Percentiles rank a stretch among this genome's conserved stretches.
phyloP scores from a whole-genome alignment of 2,888 invertebrate genomes.

The Marronus borbonicus region DNA sequence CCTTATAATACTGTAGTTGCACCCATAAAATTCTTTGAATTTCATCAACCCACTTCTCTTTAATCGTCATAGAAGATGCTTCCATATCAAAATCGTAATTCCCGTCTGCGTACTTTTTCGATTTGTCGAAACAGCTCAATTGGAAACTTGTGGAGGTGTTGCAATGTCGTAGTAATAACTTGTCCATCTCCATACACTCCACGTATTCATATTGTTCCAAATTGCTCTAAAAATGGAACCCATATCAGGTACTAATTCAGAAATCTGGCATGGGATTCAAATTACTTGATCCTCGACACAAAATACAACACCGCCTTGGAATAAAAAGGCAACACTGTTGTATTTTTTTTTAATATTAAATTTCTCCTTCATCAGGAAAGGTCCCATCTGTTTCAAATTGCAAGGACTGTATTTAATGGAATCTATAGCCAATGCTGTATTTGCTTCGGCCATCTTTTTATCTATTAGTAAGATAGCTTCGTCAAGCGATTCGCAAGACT shows the following conservation, averaged over 20 bases:
- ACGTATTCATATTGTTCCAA: conserved; percentile 19
- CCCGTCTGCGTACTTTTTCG: conserved; percentile 22
- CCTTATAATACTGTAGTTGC: conserved; percentile 63
- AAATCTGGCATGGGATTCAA: background rate
- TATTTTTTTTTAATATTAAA: conserved; percentile 63
- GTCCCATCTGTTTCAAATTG: conserved; percentile 60
- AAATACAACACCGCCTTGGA: conserved; percentile 64
- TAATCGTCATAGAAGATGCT: conserved; percentile 61
- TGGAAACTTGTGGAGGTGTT: conserved; percentile 24
- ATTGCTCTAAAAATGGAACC: background rate
- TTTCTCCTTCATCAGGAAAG: conserved; percentile 63
- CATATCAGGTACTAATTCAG: background rate
- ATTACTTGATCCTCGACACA: conserved; percentile 55
- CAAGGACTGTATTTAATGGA: conserved; percentile 66
- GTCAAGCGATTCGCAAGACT: conserved; percentile 58
- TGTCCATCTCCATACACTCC: conserved; percentile 34
- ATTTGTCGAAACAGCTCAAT: conserved; percentile 34
- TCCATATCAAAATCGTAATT: conserved; percentile 56
- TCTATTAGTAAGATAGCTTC: conserved; percentile 62
- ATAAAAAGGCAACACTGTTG: conserved; percentile 64
- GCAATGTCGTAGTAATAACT: conserved; percentile 25
- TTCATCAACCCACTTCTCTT: conserved; percentile 62
- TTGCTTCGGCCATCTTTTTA: conserved; percentile 64
- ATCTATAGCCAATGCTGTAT: conserved; percentile 66
- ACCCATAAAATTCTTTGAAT: conserved; percentile 64